phyloP scores from a whole-genome alignment of 2,113 vertebrate species.

The Rafetus swinhoei region DNA sequence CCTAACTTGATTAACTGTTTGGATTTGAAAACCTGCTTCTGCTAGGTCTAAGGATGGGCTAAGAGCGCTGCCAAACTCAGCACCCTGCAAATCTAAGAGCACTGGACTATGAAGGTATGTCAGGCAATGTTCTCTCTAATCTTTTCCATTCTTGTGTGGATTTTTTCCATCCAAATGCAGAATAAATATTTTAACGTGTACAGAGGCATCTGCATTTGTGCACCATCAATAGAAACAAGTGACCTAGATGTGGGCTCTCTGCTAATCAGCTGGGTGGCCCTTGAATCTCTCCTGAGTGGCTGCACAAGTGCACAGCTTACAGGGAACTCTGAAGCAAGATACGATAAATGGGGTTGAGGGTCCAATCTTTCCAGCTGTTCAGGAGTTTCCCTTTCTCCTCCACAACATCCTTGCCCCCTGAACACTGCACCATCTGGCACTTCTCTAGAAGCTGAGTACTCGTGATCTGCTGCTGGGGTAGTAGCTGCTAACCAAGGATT shows the following conservation, averaged over 20 bases:
- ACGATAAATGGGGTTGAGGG: background rate
- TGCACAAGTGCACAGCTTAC: no score
- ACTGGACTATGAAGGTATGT: background rate
- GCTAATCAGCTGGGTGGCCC: no score
- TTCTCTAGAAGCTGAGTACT: background rate
- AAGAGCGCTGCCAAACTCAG: fast-evolving
- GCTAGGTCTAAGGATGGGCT: background rate
- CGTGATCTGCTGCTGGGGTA: background rate
- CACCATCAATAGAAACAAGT: no score
- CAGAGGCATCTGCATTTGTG: no score
- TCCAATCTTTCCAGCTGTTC: background rate
- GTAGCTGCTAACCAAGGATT: fast-evolving
- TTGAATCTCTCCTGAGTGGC: no score
- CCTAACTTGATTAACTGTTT: background rate
- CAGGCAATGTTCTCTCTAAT: no score
- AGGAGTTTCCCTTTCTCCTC: background rate
- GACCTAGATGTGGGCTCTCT: no score
- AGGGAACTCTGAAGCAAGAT: no score
- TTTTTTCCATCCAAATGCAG: no score
- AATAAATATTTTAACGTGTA: no score
- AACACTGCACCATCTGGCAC: fast-evolving
- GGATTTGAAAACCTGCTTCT: background rate
- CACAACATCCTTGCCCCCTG: background rate
- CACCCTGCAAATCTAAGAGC: fast-evolving
- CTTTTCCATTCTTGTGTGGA: no score